phyloP scores from a whole-genome alignment of 2,797 vertebrate species.

The Carduelis carduelis region DNA sequence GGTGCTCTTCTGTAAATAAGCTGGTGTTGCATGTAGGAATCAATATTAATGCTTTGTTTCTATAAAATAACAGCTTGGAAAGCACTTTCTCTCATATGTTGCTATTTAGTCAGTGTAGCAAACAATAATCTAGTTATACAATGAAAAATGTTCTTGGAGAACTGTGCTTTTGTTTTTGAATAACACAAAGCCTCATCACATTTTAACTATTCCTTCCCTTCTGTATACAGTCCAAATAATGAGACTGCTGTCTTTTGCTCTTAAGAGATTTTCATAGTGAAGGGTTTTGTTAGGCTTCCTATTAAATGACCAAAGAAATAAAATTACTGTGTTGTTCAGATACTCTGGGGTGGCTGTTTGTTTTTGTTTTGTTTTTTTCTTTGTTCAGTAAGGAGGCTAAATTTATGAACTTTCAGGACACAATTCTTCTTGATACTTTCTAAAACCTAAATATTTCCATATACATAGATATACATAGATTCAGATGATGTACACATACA shows the following conservation, averaged over 20 bases:
- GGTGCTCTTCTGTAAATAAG: not conserved
- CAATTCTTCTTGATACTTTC: not conserved
- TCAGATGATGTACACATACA: not conserved
- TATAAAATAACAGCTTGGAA: not conserved
- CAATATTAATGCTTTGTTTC: not conserved
- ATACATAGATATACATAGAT: not conserved
- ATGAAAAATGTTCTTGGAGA: not conserved
- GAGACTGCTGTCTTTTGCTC: not conserved
- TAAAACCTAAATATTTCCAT: not conserved
- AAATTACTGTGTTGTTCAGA: not conserved
- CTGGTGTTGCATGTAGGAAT: not conserved
- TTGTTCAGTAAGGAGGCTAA: not conserved
- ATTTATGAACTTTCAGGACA: not conserved
- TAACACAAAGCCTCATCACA: accelerated
- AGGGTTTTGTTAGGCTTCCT: not conserved
- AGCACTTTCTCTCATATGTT: not conserved
- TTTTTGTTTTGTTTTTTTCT: accelerated
- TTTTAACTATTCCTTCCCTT: not conserved
- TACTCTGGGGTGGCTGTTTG: accelerated
- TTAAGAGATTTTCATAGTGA: not conserved
- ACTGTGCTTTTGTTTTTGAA: not conserved
- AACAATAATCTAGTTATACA: not conserved
- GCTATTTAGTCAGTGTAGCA: not conserved
- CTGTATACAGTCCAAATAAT: not conserved
- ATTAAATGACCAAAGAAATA: not conserved